These are phyloP conservation scores for Neolamprologus falcicula DNA, from an alignment of 2,113 vertebrate genomes.

Conservation along the genomic window DNA sequence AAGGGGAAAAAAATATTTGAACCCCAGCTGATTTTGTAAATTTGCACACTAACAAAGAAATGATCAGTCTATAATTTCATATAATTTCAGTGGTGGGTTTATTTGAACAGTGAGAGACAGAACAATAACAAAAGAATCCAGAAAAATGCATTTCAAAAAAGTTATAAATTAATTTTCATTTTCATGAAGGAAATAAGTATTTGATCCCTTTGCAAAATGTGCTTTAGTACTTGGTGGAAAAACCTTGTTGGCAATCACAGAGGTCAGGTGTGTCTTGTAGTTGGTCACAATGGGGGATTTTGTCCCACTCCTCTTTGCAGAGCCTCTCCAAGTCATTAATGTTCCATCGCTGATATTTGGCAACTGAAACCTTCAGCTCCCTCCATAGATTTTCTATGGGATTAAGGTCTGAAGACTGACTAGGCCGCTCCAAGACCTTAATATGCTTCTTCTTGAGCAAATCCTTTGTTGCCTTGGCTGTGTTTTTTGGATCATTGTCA, in stretches of 20 bases:
- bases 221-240: background rate
- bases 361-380: background rate
- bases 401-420: background rate
- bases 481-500: background rate
- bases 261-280: background rate
- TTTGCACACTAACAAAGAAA: background rate
- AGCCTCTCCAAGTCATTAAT: background rate
- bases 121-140: background rate
- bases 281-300: background rate
- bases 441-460: background rate
- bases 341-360: background rate
- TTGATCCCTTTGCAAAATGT: background rate
- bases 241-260: background rate
- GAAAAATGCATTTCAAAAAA: background rate
- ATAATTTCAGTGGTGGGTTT: background rate
- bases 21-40: background rate
- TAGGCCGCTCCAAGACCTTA: background rate
- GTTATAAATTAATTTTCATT: background rate
- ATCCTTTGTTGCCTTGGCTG: background rate
- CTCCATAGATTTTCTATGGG: background rate
- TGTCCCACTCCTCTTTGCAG: background rate
- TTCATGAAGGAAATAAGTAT: background rate
- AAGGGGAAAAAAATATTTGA: background rate
- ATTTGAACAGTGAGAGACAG: background rate
- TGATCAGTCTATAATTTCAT: background rate